phyloP scores from a whole-genome alignment of 2,113 vertebrate species.

The Eonycteris spelaea region DNA sequence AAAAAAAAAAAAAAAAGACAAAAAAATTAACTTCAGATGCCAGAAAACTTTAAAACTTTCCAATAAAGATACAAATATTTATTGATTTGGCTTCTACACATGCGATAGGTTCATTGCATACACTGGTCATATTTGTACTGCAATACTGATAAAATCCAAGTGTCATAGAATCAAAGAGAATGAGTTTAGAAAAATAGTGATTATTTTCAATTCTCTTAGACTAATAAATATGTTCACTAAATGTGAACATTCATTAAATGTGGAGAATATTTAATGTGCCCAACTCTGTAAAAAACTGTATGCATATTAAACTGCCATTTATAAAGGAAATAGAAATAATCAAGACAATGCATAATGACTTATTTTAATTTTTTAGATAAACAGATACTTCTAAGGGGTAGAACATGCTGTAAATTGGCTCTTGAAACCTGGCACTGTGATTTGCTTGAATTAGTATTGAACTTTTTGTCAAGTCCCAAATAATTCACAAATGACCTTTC shows the following conservation, averaged over 20 bases:
- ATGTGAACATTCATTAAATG: not conserved
- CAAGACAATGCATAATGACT: not conserved
- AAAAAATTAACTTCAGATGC: not conserved
- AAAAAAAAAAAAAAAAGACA: not conserved
- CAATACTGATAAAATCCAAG: not conserved
- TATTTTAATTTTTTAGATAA: conserved; percentile 10
- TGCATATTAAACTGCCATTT: not conserved
- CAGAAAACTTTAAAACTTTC: not conserved
- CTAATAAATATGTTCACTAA: not conserved
- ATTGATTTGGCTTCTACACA: not conserved
- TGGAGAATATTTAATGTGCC: not conserved
- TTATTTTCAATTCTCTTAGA: not conserved
- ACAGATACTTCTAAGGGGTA: not conserved
- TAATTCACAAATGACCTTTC: conserved; percentile 20
- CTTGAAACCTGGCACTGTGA: not conserved
- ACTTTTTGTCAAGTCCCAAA: conserved; percentile 14
- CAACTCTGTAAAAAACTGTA: not conserved
- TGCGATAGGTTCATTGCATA: not conserved
- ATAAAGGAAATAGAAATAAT: not conserved
- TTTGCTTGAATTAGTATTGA: not conserved
- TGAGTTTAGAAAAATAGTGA: not conserved
- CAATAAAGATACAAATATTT: not conserved
- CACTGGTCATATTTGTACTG: not conserved
- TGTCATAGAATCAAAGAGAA: not conserved
- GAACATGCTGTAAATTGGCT: not conserved